A percentile compares a stretch with the other conserved stretches of the same genome.
Evolutionary conservation across 2,113 vertebrate species (phyloP).

Genomic region (Pseudois nayaur): DNA sequence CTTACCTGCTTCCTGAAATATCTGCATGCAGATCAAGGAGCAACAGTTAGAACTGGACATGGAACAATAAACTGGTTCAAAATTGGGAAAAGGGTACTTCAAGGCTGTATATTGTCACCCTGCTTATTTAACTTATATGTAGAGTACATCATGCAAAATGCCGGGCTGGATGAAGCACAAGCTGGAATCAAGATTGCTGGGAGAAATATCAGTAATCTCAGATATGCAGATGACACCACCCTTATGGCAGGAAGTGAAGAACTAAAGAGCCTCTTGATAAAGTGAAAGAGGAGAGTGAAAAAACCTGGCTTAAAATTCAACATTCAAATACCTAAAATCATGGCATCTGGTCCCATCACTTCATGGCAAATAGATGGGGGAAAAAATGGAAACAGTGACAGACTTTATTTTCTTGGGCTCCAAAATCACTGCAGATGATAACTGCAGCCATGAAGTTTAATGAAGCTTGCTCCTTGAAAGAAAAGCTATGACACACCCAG

Average conservation of each 20-base stretch:
- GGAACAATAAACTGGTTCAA: not conserved
- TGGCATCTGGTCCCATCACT: not conserved
- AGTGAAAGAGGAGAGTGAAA: not conserved
- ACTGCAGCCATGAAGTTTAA: not conserved
- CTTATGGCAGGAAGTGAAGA: not conserved
- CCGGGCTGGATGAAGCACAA: not conserved
- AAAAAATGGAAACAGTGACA: not conserved
- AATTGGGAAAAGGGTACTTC: not conserved
- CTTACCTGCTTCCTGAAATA: not conserved
- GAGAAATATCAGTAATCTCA: not conserved
- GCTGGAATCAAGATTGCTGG: not conserved
- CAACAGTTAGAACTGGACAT: not conserved
- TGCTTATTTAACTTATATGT: not conserved
- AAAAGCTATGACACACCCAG: not conserved
- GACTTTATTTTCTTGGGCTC: not conserved
- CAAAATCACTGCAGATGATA: not conserved
- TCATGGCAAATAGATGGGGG: not conserved
- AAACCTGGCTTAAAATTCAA: not conserved
- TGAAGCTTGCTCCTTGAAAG: not conserved
- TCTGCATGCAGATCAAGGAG: not conserved
- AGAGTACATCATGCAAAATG: not conserved
- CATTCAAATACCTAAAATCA: not conserved
- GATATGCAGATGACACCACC: not conserved
- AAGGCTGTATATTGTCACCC: not conserved
- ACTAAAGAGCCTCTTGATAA: not conserved